Evolutionary conservation across 2,888 invertebrate genomes (phyloP).

Genomic region (Zaprionus bogoriensis): DNA sequence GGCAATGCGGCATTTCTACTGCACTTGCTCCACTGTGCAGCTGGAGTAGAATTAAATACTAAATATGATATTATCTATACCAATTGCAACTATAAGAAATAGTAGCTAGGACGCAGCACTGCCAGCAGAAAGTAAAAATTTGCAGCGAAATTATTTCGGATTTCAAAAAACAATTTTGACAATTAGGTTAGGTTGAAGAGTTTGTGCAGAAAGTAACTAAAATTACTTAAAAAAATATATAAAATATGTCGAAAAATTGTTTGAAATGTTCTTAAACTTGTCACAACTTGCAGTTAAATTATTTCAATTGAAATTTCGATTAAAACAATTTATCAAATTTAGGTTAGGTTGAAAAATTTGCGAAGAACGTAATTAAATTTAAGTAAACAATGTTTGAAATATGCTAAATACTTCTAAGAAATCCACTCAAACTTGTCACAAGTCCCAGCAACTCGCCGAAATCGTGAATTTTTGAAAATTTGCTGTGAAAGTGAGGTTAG

Average conservation of each 20-base stretch:
- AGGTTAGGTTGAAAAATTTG: not conserved
- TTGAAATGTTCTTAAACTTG: not conserved
- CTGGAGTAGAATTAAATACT: too few relatives aligned
- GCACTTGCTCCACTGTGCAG: conserved; percentile 36
- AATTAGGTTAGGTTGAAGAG: not conserved
- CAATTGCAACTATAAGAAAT: too few relatives aligned
- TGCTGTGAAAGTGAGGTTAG: not conserved
- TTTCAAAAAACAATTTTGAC: not conserved
- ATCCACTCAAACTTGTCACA: not conserved
- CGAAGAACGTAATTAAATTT: not conserved
- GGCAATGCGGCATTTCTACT: conserved; percentile 43
- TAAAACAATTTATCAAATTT: not conserved
- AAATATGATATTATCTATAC: too few relatives aligned
- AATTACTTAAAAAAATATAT: not conserved
- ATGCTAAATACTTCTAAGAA: not conserved
- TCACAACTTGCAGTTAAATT: not conserved
- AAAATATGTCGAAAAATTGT: not conserved
- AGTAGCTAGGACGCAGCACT: conserved; percentile 43
- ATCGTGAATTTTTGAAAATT: too few relatives aligned
- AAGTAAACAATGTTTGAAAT: not conserved
- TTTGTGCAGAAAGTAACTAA: not conserved
- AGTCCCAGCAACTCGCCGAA: not conserved
- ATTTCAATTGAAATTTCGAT: not conserved
- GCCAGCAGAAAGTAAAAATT: conserved; percentile 3
- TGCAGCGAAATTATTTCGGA: not conserved